Evolutionary conservation across 2,113 vertebrate genomes (phyloP).

Genomic region (Theristicus caerulescens): DNA sequence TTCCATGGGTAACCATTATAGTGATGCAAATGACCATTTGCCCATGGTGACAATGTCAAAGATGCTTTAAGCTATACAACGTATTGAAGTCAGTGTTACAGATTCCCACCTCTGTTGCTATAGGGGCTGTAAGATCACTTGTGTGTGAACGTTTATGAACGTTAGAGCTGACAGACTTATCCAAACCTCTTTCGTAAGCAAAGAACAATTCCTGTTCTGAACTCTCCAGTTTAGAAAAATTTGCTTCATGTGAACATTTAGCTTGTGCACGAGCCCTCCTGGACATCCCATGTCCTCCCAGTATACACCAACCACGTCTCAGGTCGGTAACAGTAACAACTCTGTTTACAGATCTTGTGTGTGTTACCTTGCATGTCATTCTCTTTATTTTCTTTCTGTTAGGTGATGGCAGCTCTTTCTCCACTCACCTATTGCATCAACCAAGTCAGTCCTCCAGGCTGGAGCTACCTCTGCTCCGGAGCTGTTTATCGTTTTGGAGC

Average conservation of each 20-base stretch:
- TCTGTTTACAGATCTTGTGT: neutral
- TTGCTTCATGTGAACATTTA: neutral
- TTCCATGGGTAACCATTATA: neutral
- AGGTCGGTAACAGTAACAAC: neutral
- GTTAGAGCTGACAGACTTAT: neutral
- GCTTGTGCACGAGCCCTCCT: neutral
- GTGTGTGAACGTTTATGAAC: neutral
- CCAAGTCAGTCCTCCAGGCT: neutral
- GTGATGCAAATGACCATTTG: neutral
- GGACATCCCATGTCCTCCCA: accelerated
- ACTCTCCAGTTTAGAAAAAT: neutral
- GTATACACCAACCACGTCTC: neutral
- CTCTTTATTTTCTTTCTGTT: neutral
- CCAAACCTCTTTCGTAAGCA: neutral
- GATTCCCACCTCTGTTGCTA: neutral
- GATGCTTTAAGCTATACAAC: neutral
- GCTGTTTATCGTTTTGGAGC: neutral
- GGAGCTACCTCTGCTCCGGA: neutral
- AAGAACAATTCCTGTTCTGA: neutral
- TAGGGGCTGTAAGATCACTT: neutral
- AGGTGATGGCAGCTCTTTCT: neutral
- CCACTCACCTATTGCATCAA: neutral
- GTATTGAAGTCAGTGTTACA: neutral
- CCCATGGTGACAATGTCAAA: neutral
- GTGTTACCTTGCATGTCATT: neutral